A percentile compares a stretch with the other conserved stretches of the same genome.
These are phyloP conservation scores for Melanotaenia parkinsoni DNA, from an alignment of 2,797 vertebrate species.

Conservation along the genomic window DNA sequence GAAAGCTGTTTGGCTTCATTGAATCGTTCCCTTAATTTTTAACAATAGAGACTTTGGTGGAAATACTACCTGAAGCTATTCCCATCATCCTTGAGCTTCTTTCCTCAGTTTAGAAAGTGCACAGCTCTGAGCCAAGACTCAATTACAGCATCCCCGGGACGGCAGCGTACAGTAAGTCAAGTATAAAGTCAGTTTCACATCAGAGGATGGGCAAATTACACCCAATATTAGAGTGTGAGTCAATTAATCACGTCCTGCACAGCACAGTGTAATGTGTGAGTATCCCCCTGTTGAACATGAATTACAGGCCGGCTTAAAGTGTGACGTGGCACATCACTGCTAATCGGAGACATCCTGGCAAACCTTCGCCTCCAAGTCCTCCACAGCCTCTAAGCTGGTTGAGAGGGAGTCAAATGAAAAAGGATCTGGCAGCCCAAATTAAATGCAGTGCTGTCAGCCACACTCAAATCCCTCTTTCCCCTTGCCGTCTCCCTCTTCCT, in stretches of 20 bases:
- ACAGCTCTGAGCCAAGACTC: constrained; percentile 63
- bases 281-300: constrained; percentile 85
- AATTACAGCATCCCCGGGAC: constrained; percentile 73
- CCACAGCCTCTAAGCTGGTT: constrained; percentile 80
- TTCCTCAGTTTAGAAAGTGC: constrained; percentile 58
- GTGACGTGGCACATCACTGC: constrained; percentile 79
- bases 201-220: constrained; percentile 83
- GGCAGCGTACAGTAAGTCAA: constrained; percentile 77
- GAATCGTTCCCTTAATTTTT: constrained; percentile 21
- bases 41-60: constrained; percentile 23
- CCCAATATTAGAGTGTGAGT: constrained; percentile 83
- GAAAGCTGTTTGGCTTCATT: constrained; percentile 7
- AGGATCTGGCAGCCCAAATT: constrained; percentile 85
- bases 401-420: constrained; percentile 83
- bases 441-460: constrained; percentile 81
- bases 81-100: constrained; percentile 42
- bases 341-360: constrained; percentile 82
- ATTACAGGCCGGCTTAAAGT: constrained; percentile 82
- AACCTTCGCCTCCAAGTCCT: constrained; percentile 78
- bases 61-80: constrained; percentile 49
- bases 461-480: constrained; percentile 77
- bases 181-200: constrained; percentile 84
- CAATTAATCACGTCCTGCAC: constrained; percentile 82
- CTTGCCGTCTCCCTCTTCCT: constrained; percentile 66
- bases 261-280: constrained; percentile 83